phyloP scores from a whole-genome alignment of 2,888 invertebrate species.

The Mythimna albipuncta region DNA sequence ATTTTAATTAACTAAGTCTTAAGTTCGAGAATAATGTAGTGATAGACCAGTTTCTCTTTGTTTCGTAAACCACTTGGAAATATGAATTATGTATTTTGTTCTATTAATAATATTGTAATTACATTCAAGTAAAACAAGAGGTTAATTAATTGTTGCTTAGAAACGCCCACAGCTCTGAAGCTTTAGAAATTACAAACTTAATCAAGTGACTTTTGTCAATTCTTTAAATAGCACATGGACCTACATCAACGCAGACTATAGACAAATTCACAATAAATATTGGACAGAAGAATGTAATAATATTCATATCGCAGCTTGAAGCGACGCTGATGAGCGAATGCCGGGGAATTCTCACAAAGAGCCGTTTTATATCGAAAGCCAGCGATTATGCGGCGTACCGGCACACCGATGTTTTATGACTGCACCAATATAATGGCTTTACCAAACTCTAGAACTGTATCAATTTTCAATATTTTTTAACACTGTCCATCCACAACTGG shows the following conservation, averaged over 20 bases:
- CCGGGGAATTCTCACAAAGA: slow-evolving; percentile 47
- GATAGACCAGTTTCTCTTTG: not conserved
- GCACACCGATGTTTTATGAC: slow-evolving; percentile 51
- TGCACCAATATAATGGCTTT: slow-evolving; percentile 42
- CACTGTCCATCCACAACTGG: too few species aligned
- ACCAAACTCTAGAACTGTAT: slow-evolving; percentile 6
- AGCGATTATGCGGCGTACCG: slow-evolving; percentile 51
- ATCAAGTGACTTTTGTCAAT: slow-evolving; percentile 18
- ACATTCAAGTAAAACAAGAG: not conserved
- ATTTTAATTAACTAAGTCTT: not conserved
- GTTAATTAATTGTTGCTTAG: not conserved
- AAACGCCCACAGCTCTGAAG: not conserved
- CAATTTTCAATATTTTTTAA: not conserved
- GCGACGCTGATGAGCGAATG: slow-evolving; percentile 48
- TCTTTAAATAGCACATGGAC: slow-evolving; percentile 8
- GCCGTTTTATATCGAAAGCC: slow-evolving; percentile 55
- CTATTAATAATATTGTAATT: not conserved
- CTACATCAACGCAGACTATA: slow-evolving; percentile 27
- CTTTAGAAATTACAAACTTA: not conserved
- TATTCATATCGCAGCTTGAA: slow-evolving; percentile 59
- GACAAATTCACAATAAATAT: slow-evolving; percentile 50
- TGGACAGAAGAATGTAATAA: slow-evolving; percentile 59
- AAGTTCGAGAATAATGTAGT: not conserved
- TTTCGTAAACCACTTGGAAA: not conserved
- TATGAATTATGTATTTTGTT: too few species aligned